A percentile compares a stretch with the other conserved stretches of the same genome.
These are phyloP conservation scores for Chaunax sp. DNA, from an alignment of 2,797 vertebrate genomes.

Conservation along the genomic window DNA sequence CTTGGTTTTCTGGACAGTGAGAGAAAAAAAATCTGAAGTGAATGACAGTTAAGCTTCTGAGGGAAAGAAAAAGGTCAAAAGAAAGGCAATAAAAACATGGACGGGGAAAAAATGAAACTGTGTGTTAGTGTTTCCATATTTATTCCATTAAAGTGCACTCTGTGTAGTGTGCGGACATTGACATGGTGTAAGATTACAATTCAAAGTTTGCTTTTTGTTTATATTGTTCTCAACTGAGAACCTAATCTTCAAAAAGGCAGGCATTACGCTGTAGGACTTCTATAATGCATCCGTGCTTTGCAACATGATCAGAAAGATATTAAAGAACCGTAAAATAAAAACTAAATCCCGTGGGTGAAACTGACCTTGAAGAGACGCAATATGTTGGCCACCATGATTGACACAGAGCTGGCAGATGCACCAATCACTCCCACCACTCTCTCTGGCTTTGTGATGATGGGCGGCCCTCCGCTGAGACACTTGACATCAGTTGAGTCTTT, in stretches of 20 bases:
- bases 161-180: neutral
- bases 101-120: neutral
- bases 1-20: slow-evolving; percentile 44
- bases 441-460: slow-evolving; percentile 96
- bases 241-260: neutral
- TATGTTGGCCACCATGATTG: slow-evolving; percentile 99
- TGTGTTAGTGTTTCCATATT: slow-evolving; percentile 8
- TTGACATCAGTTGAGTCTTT: slow-evolving; percentile 96
- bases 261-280: neutral
- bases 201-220: neutral
- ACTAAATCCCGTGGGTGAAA: slow-evolving; percentile 14
- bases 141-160: neutral
- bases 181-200: neutral
- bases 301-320: slow-evolving; percentile 5
- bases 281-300: neutral
- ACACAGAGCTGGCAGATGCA: slow-evolving; percentile 95
- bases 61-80: slow-evolving; percentile 22
- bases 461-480: slow-evolving; percentile 92
- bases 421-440: slow-evolving; percentile 95
- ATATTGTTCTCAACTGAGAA: slow-evolving; percentile 7
- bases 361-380: slow-evolving; percentile 96
- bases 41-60: slow-evolving; percentile 19
- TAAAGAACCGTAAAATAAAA: slow-evolving; percentile 20
- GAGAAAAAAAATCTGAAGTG: slow-evolving; percentile 29
- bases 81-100: slow-evolving; percentile 3